Percentiles rank a stretch among this genome's conserved stretches.
Evolutionary conservation across 2,888 invertebrate genomes (phyloP).

Genomic region (Drosophila recens): DNA sequence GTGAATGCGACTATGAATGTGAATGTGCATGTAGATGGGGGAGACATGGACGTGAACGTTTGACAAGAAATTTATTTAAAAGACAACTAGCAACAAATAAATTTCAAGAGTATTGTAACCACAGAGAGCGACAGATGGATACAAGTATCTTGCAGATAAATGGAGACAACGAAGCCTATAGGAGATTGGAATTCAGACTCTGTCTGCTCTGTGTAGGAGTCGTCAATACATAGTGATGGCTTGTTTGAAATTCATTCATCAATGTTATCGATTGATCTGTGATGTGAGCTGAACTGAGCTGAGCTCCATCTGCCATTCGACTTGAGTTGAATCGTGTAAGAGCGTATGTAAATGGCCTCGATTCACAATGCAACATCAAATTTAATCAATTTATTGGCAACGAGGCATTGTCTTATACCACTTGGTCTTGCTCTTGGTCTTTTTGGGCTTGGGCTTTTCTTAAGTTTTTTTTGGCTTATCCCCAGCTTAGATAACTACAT

Average conservation of each 20-base stretch:
- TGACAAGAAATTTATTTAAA: conserved; percentile 82
- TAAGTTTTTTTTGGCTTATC: conserved; percentile 29
- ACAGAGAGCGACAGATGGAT: conserved; percentile 28
- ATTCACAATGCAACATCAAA: conserved; percentile 75
- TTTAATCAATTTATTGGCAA: conserved; percentile 80
- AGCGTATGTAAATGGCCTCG: conserved; percentile 68
- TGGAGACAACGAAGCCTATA: conserved; percentile 10
- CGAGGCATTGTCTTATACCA: conserved; percentile 62
- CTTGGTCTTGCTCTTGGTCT: conserved; percentile 7
- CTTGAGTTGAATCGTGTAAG: conserved; percentile 22
- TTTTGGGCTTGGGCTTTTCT: not conserved
- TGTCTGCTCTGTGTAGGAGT: conserved; percentile 45
- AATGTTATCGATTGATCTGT: conserved; percentile 76
- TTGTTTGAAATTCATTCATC: conserved; percentile 79
- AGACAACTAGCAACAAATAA: conserved; percentile 82
- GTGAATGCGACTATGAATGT: not conserved
- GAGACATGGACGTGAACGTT: conserved; percentile 47
- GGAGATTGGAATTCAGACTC: conserved; percentile 46
- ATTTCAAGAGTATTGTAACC: conserved; percentile 62
- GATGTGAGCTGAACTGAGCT: too few species aligned
- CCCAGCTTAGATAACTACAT: conserved; percentile 45
- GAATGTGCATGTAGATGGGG: conserved; percentile 11
- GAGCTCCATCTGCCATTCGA: conserved; percentile 22
- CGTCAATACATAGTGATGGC: conserved; percentile 47
- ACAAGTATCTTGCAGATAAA: conserved; percentile 17